Conservation (phyloP, 2,113 vertebrate genomes). For the Sphaerodactylus townsendi region DNA sequence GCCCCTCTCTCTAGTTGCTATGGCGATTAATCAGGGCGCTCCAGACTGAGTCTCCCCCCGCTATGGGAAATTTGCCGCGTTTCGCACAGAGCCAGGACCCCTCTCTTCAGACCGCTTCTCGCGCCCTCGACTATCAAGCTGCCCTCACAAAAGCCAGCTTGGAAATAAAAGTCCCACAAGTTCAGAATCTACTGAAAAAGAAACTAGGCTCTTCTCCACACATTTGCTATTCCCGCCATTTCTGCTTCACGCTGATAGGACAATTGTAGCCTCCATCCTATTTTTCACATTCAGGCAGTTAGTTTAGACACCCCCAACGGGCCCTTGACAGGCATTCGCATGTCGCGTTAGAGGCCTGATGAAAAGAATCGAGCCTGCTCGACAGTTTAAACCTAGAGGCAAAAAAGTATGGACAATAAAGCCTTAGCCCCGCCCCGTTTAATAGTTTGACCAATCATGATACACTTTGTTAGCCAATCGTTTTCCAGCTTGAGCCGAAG, state of each 20-base stretch:
- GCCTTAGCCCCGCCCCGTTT: rapidly evolving
- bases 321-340: conserved; percentile 40
- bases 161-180: not conserved
- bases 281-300: conserved; percentile 17
- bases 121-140: not conserved
- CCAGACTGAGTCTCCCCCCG: conserved; percentile 1
- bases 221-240: rapidly evolving
- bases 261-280: rapidly evolving
- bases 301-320: not conserved
- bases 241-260: rapidly evolving
- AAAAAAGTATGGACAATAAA: not conserved
- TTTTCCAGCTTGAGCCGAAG: not conserved
- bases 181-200: rapidly evolving
- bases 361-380: conserved; percentile 7
- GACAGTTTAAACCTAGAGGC: not conserved
- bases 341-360: conserved; percentile 49
- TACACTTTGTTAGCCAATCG: not conserved
- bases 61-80: conserved; percentile 49
- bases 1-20: conserved; percentile 1
- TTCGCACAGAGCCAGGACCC: conserved; percentile 40
- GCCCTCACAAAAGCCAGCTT: not conserved
- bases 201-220: rapidly evolving
- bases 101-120: conserved; percentile 21
- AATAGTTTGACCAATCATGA: rapidly evolving
- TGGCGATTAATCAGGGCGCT: not conserved